A percentile compares a stretch with the other conserved stretches of the same genome.
Conservation (phyloP, 1,140 invertebrate species). For the Ips nitidus region DNA sequence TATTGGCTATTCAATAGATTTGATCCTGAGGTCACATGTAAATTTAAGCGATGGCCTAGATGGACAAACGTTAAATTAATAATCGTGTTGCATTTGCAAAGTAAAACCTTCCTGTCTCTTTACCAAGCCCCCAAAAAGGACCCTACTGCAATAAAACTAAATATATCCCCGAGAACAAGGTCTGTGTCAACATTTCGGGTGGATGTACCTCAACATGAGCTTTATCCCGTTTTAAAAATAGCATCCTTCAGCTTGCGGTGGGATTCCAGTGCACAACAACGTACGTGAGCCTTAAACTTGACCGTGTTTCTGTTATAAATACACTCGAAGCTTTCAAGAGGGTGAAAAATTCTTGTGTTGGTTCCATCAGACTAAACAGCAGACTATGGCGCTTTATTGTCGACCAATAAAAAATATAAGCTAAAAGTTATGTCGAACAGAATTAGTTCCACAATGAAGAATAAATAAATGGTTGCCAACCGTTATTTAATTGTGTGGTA, state of each 20-base stretch:
- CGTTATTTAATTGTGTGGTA: too few species aligned
- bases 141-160: not conserved
- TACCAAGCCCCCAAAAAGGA: not conserved
- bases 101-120: not conserved
- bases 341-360: conserved; percentile 11
- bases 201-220: conserved; percentile 14
- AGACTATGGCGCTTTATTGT: not conserved
- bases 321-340: conserved; percentile 19
- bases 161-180: conserved; percentile 11
- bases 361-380: conserved; percentile 8
- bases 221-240: conserved; percentile 23
- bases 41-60: conserved; percentile 33
- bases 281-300: conserved; percentile 19
- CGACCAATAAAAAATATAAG: not conserved
- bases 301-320: conserved; percentile 24
- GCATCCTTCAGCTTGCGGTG: conserved; percentile 11
- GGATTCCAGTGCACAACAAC: conserved; percentile 7
- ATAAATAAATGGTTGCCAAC: too few species aligned
- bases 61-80: conserved; percentile 22
- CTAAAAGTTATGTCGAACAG: too few species aligned
- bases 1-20: conserved; percentile 32
- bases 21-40: conserved; percentile 31
- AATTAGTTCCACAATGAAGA: too few species aligned
- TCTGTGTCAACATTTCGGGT: conserved; percentile 20
- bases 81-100: conserved; percentile 1